Conservation (phyloP, 2,888 invertebrate species). For the Eueremaeus valkanovi region DNA sequence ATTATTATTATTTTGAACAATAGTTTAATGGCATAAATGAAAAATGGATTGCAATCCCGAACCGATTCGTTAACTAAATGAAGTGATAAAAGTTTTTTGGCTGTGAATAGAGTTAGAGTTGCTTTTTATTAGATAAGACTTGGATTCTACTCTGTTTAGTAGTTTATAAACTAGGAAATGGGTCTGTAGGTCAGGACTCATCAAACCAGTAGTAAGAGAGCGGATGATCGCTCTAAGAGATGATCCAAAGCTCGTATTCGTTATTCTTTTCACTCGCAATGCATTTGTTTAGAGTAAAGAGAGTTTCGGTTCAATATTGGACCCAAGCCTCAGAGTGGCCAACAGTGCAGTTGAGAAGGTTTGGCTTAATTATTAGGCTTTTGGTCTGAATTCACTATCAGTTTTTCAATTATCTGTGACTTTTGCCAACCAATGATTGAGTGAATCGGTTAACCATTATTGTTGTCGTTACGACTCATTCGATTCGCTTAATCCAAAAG, state of each 20-base stretch:
- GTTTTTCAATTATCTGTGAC: not conserved
- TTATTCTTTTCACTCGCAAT: constrained; percentile 25
- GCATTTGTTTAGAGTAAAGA: constrained; percentile 3
- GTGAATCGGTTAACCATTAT: not conserved
- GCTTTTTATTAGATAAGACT: constrained; percentile 27
- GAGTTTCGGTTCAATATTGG: constrained; percentile 5
- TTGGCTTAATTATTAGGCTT: not conserved
- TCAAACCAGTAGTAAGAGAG: constrained; percentile 15
- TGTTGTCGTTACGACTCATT: constrained; percentile 2
- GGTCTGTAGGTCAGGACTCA: constrained; percentile 35
- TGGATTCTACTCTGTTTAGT: not conserved
- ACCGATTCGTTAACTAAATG: constrained; percentile 18
- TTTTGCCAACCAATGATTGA: not conserved
- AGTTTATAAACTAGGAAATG: constrained; percentile 12
- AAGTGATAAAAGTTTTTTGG: constrained; percentile 25
- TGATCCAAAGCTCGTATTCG: constrained; percentile 14
- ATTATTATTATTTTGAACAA: not conserved
- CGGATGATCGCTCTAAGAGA: constrained; percentile 25
- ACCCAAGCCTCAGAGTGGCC: not conserved
- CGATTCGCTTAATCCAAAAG: constrained; percentile 3
- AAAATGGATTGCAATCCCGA: not conserved
- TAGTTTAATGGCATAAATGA: not conserved
- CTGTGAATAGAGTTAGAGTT: not conserved
- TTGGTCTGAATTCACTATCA: not conserved
- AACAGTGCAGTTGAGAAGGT: not conserved